Evolutionary conservation across 2,888 invertebrate genomes (phyloP).

Genomic region (Drosophila austrosaltans): DNA sequence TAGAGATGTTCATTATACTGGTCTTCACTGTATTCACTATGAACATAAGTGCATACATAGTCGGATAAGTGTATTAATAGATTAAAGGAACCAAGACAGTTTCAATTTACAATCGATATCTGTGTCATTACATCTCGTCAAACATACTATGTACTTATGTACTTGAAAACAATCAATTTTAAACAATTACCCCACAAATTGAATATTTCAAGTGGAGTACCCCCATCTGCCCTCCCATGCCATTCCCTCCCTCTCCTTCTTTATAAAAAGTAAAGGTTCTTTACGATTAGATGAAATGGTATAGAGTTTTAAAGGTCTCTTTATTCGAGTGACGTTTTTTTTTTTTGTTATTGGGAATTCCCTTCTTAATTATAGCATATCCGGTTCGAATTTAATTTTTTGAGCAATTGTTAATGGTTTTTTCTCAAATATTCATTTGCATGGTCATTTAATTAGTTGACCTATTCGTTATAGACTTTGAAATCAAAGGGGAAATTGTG

Average conservation of each 20-base stretch:
- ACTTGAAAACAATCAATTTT: slow-evolving; percentile 19
- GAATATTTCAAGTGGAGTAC: slow-evolving; percentile 26
- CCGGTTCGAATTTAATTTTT: not conserved
- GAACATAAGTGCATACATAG: too few relatives aligned
- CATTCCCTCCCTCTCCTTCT: slow-evolving; percentile 3
- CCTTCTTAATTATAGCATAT: too few relatives aligned
- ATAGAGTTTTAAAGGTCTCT: too few relatives aligned
- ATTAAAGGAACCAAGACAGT: too few relatives aligned
- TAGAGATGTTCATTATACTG: too few relatives aligned
- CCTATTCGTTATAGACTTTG: not conserved
- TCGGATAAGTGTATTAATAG: too few relatives aligned
- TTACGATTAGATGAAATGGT: slow-evolving; percentile 25
- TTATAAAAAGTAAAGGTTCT: not conserved
- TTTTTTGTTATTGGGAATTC: too few relatives aligned
- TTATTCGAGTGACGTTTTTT: too few relatives aligned
- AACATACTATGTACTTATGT: slow-evolving; percentile 31
- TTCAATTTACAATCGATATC: slow-evolving; percentile 15
- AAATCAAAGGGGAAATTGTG: not conserved
- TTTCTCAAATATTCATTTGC: slow-evolving; percentile 2
- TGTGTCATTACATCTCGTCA: slow-evolving; percentile 36
- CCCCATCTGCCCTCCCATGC: not conserved
- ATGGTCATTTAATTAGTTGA: not conserved
- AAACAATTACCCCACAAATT: slow-evolving; percentile 14
- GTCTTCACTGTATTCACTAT: too few relatives aligned
- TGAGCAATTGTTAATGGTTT: not conserved